Evolutionary conservation across 1,140 invertebrate genomes (phyloP), one percentile per base, ranked within the genome.

Genomic region (Drosophila micromelanica): DNA sequence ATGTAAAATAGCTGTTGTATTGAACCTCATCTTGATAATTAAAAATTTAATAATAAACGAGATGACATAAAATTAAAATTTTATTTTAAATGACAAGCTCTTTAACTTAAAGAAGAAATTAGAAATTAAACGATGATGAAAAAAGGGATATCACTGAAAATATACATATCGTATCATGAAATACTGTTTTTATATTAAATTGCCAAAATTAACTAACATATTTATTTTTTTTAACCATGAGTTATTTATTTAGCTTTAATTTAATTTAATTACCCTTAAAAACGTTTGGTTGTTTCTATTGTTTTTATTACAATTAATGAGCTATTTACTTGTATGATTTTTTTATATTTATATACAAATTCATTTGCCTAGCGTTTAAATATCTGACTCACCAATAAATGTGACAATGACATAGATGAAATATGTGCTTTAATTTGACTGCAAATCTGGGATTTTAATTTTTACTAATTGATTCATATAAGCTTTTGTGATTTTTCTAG

Each of bases 401-500:
- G 8, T 2, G 32, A 35, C 1, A 35, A 35, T 35, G 32, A 35
- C 32, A 35, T 8, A 42, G 46, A 48, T 54, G 13, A 43, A 32
- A 17, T 30, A 40, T 55, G 11, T 37, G 15, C 12, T 45, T 17
- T 51, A 51, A 42, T 20, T 51, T n/a, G 32, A 42, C 8, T 15
- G 35, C 30, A 9, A 49, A 32, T 57, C 17, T 61, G 62, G 37
- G 27, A 60, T 43, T 45, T 52, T 64, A 35, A 20, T 48, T 61
- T 57, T 69, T 51, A 13, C 9, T 9, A n/a, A 59, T 71, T 64
- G 52, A 42, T 64, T 65, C 63, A 77, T 48, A 63, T 72, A 72
- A 77, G 35, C 74, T 64, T 45, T 32, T 38, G 51, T 74, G 30
- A 9, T 62, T 63, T 17, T 37, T 23, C 38, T 56, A 7, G 27